phyloP scores from a whole-genome alignment of 2,888 invertebrate genomes.

The Molanna angustata region DNA sequence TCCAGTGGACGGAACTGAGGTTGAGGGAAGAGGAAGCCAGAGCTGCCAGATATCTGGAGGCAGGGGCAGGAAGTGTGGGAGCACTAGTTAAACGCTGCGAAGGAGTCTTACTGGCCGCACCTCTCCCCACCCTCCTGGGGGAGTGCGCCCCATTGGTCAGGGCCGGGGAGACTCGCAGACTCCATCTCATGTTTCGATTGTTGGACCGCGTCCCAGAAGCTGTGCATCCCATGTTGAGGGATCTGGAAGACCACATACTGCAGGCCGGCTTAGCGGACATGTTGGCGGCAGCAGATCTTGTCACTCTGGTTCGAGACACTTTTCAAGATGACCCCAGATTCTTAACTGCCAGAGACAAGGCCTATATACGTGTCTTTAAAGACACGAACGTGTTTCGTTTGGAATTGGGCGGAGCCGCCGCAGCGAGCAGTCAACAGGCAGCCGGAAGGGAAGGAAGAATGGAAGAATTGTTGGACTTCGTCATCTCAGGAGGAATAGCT shows the following conservation, averaged over 20 bases:
- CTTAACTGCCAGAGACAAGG: conserved; percentile 96
- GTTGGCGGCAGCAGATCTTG: conserved; percentile 92
- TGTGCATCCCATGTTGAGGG: conserved; percentile 85
- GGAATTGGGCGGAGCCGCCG: conserved; percentile 62
- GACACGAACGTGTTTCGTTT: conserved; percentile 89
- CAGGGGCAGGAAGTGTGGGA: conserved; percentile 74
- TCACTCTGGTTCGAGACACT: conserved; percentile 91
- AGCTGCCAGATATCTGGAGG: conserved; percentile 89
- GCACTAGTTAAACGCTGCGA: conserved; percentile 93
- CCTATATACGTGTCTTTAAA: conserved; percentile 96
- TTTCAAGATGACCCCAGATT: conserved; percentile 97
- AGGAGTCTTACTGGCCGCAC: conserved; percentile 86
- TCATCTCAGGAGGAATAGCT: too few relatives aligned
- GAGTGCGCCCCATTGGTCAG: conserved; percentile 94
- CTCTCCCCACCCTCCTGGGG: conserved; percentile 86
- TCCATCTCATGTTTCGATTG: conserved; percentile 68
- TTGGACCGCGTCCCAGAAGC: conserved; percentile 83
- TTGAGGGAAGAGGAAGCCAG: conserved; percentile 92
- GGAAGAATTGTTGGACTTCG: too few relatives aligned
- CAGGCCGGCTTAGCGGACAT: conserved; percentile 94
- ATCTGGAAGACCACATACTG: conserved; percentile 91
- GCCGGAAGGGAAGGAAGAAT: too few relatives aligned
- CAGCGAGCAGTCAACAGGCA: too few relatives aligned
- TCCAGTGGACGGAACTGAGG: conserved; percentile 90
- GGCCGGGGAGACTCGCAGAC: conserved; percentile 89